These are phyloP conservation scores for Athripsodes cinereus DNA, from an alignment of 2,888 invertebrate genomes.

Conservation along the genomic window DNA sequence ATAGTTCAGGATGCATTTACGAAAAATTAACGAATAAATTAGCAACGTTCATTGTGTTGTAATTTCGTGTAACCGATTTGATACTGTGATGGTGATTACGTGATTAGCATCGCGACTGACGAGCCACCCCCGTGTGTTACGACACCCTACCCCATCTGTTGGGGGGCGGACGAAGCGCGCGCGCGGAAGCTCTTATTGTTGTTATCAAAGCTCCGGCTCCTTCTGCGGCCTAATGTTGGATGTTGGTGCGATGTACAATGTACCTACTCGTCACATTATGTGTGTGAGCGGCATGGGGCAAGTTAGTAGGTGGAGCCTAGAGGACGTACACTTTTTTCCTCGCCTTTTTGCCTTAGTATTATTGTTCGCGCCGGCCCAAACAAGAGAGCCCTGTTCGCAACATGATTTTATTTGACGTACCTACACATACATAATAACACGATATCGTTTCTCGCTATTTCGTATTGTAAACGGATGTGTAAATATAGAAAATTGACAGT, in stretches of 20 bases:
- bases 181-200: not conserved
- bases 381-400: constrained; percentile 15
- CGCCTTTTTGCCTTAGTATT: constrained; percentile 20
- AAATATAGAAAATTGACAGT: not conserved
- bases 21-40: too few species aligned
- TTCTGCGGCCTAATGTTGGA: not conserved
- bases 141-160: constrained; percentile 8
- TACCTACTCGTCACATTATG: not conserved
- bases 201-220: constrained; percentile 1
- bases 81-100: too few species aligned
- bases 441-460: not conserved
- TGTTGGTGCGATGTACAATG: not conserved
- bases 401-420: constrained; percentile 6
- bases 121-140: not conserved
- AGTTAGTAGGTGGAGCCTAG: constrained; percentile 20
- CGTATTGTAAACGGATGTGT: not conserved
- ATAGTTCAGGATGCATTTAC: too few species aligned
- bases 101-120: not conserved
- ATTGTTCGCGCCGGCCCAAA: constrained; percentile 17
- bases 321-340: constrained; percentile 16
- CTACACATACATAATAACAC: not conserved
- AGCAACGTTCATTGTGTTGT: too few species aligned
- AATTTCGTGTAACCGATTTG: too few species aligned
- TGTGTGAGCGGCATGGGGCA: constrained; percentile 10
- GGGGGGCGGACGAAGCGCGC: constrained; percentile 5